Conservation (phyloP, 2,113 vertebrate genomes). For the Ameiurus melas region DNA sequence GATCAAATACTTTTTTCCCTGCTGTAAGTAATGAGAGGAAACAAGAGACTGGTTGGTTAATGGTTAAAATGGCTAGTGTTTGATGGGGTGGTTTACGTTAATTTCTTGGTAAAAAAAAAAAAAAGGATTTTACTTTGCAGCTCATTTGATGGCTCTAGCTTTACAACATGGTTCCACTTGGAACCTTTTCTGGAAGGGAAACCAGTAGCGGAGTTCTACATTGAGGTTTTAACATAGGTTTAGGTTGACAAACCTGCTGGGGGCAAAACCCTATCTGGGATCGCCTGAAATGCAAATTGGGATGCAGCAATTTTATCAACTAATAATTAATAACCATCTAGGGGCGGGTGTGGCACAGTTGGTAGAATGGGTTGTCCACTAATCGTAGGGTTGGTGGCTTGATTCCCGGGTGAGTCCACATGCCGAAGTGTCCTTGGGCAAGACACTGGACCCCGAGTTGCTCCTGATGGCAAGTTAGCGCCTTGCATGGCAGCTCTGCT, state of each 20-base stretch:
- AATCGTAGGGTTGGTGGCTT: no score
- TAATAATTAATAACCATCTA: neutral
- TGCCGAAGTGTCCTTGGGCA: no score
- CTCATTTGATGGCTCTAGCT: neutral
- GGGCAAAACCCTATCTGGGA: no score
- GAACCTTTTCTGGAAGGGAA: neutral
- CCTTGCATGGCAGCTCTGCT: no score
- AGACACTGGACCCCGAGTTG: no score
- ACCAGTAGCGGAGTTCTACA: neutral
- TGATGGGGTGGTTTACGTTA: neutral
- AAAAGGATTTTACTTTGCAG: neutral
- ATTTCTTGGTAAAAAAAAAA: no score
- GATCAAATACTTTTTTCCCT: no score
- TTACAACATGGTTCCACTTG: neutral
- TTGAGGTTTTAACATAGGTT: neutral
- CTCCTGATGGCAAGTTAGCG: no score
- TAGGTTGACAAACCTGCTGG: no score
- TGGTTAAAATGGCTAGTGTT: neutral
- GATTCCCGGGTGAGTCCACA: no score
- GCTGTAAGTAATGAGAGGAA: neutral
- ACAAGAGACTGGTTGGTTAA: neutral
- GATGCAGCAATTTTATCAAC: neutral
- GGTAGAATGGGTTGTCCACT: no score
- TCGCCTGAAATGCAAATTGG: neutral
- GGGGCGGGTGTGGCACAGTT: no score